phyloP scores from a whole-genome alignment of 2,888 invertebrate species.

The Ernsta delagoae region DNA sequence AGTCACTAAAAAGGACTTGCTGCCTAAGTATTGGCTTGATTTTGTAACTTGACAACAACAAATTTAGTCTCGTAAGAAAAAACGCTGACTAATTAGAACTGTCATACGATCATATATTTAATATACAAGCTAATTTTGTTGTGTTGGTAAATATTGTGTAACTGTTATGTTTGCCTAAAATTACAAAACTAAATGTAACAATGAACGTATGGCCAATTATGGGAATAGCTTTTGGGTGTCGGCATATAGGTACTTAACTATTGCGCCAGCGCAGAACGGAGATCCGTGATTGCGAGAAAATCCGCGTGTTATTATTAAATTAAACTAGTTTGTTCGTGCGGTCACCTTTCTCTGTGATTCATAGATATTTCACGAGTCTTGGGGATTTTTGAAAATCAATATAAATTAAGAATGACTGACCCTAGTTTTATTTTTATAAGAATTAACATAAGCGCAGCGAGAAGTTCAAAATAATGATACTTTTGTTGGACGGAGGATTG shows the following conservation, averaged over 20 bases:
- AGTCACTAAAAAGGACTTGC: no score
- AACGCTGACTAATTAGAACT: background rate
- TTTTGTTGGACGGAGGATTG: no score
- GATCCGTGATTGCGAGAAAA: conserved; percentile 9
- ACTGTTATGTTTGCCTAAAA: background rate
- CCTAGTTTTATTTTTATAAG: no score
- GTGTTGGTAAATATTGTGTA: background rate
- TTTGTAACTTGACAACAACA: background rate
- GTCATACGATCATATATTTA: background rate
- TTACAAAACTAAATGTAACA: background rate
- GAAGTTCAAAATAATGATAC: no score
- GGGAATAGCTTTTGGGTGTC: background rate
- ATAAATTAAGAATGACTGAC: background rate
- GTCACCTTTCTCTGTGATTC: conserved; percentile 2
- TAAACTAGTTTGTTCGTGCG: conserved; percentile 1
- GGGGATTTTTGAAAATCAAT: background rate
- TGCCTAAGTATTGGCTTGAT: no score
- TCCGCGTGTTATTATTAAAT: background rate
- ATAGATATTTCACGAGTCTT: background rate
- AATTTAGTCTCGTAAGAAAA: background rate
- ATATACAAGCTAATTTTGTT: background rate
- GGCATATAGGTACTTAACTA: background rate
- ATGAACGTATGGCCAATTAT: background rate
- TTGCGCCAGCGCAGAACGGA: background rate
- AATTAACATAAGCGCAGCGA: background rate